These are phyloP conservation scores for Coilia nasus DNA, from an alignment of 2,797 vertebrate genomes.

Conservation along the genomic window DNA sequence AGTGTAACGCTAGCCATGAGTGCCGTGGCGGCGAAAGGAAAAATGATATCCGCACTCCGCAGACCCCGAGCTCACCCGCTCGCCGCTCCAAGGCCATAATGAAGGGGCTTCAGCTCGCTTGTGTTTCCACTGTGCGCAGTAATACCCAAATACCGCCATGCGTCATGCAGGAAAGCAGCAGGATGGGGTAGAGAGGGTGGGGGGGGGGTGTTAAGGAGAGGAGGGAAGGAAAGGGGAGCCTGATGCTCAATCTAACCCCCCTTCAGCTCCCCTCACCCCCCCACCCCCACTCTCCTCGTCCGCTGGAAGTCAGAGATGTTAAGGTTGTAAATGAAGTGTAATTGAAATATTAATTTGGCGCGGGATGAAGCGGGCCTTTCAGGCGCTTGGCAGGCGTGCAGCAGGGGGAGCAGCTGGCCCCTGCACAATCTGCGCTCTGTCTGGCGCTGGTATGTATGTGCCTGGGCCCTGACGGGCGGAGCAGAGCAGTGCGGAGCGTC, in stretches of 20 bases:
- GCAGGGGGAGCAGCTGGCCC: background rate
- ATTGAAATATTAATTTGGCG: slow-evolving; percentile 22
- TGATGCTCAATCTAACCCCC: background rate
- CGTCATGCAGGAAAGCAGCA: background rate
- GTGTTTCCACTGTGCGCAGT: background rate
- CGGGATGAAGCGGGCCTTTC: background rate
- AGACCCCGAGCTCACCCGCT: background rate
- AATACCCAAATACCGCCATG: slow-evolving; percentile 1
- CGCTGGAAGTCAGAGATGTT: background rate
- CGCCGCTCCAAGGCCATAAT: slow-evolving; percentile 1
- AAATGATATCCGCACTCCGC: background rate
- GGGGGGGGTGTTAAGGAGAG: background rate
- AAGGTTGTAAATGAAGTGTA: slow-evolving; percentile 11
- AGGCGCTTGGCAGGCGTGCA: background rate
- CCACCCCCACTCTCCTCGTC: background rate
- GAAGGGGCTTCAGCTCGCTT: background rate
- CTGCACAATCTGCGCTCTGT: slow-evolving; percentile 15
- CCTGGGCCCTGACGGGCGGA: background rate
- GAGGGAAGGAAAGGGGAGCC: background rate
- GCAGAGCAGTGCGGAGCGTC: background rate
- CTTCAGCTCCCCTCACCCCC: too few relatives aligned
- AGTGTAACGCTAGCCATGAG: background rate
- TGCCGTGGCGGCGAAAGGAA: background rate
- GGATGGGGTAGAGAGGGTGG: background rate
- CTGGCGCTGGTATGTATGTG: background rate